Evolutionary conservation across 1,140 invertebrate species (phyloP).

Genomic region (Thalassaphorura encarpata): DNA sequence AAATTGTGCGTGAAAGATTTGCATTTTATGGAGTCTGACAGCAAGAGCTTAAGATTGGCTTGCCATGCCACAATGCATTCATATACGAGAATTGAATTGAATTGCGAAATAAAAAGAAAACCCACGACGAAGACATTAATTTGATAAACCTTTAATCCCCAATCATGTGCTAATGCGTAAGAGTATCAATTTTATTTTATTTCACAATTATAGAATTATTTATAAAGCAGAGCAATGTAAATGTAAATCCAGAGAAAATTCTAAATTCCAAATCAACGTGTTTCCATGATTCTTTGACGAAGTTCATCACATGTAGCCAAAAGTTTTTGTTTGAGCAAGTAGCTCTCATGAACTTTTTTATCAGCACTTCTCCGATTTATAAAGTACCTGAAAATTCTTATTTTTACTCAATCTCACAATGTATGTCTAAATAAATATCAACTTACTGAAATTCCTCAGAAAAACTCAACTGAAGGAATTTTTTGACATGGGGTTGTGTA

Average conservation of each 20-base stretch:
- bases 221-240: not conserved
- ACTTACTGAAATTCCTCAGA: constrained; percentile 31
- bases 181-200: not conserved
- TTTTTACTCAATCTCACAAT: not conserved
- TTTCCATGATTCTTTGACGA: constrained; percentile 15
- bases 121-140: not conserved
- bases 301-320: constrained; percentile 15
- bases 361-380: constrained; percentile 7
- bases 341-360: constrained; percentile 21
- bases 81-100: no score
- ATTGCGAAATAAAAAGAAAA: not conserved
- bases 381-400: constrained; percentile 22
- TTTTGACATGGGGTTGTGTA: constrained; percentile 6
- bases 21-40: no score
- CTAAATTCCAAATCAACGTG: not conserved
- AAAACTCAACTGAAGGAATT: constrained; percentile 17
- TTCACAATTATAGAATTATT: not conserved
- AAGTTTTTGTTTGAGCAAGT: constrained; percentile 21
- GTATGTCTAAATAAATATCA: not conserved
- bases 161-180: not conserved
- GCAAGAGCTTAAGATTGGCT: no score
- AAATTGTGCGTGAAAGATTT: no score
- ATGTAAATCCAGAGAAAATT: not conserved
- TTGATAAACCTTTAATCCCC: not conserved
- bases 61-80: no score